Base-by-base conservation (phyloP, 2,113 vertebrate genomes). In the Zosterops lateralis region DNA sequence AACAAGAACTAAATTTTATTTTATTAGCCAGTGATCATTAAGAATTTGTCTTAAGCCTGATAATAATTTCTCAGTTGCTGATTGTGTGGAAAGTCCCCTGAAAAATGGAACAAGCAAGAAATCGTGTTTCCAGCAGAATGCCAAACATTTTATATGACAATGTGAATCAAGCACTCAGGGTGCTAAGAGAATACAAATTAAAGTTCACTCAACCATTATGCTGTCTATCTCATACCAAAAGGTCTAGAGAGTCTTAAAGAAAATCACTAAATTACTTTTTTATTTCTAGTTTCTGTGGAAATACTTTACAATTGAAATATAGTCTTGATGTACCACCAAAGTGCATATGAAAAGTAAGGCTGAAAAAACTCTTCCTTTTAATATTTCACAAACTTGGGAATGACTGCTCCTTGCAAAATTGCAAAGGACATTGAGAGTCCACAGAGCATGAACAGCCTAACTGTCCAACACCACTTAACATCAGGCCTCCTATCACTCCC, bases 141-240 rank as follows among this genome's bases (percentile, higher is more conserved):
- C 26, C 57, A 96, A 89, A 71, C 90, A 95, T 95, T 96, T 66
- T 45, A 13, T 65, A 84, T 74, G 82, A 95, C 78, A 93, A 71
- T 32, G 48, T 88, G 93, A 97, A 93, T 95, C 67, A 84, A 92
- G 58, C 29, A 87, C 72, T 85, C 3, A 1, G 32, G 75, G 66
- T 96, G 48, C 56, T 70, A 74, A 74, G 40, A 96, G 75, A 54
- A 6, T 85, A 75, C 68, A 93, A 90, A 93, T 91, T 88, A 96
- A 95, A 95, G 56, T 58, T 92, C 26, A 77, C 53, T 95, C 64
- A 94, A 71, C 22, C 80, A 77, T 94, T 95, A 82, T 93, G 64
- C 42, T 95, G 76, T 83, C 78, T 94, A 62, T 94, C 84, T 95
- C 9, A 2, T 90, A 96, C 86, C 96, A 80, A 92, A 95, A 96